A percentile compares a stretch with the other conserved stretches of the same genome.
Evolutionary conservation across 2,797 vertebrate genomes (phyloP).

Genomic region (Micropoecilia bifurca): DNA sequence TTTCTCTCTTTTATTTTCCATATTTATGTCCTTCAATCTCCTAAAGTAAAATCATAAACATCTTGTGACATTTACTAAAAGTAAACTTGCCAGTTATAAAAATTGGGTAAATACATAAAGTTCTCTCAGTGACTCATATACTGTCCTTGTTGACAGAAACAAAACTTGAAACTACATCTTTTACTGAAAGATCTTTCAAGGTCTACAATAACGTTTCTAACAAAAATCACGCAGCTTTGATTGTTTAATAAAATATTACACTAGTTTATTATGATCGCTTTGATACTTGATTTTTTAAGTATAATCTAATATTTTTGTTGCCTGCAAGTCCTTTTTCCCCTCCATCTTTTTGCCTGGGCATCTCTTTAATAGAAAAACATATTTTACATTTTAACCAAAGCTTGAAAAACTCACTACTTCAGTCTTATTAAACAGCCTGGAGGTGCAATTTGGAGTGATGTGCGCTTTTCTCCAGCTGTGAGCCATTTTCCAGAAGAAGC

Average conservation of each 20-base stretch:
- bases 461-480: background rate
- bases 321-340: background rate
- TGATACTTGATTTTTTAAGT: background rate
- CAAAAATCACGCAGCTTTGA: background rate
- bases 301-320: background rate
- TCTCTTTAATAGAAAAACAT: background rate
- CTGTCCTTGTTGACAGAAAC: background rate
- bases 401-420: background rate
- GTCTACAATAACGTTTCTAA: background rate
- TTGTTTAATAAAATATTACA: background rate
- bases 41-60: background rate
- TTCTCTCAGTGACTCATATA: background rate
- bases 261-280: background rate
- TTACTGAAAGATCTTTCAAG: background rate
- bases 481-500: background rate
- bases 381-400: background rate
- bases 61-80: background rate
- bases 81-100: background rate
- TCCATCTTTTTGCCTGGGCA: background rate
- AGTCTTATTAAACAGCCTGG: background rate
- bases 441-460: background rate
- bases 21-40: background rate
- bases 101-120: background rate
- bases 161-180: background rate
- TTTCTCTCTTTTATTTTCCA: background rate